Conservation (phyloP, 1,140 invertebrate genomes). For the Prorops nasuta region DNA sequence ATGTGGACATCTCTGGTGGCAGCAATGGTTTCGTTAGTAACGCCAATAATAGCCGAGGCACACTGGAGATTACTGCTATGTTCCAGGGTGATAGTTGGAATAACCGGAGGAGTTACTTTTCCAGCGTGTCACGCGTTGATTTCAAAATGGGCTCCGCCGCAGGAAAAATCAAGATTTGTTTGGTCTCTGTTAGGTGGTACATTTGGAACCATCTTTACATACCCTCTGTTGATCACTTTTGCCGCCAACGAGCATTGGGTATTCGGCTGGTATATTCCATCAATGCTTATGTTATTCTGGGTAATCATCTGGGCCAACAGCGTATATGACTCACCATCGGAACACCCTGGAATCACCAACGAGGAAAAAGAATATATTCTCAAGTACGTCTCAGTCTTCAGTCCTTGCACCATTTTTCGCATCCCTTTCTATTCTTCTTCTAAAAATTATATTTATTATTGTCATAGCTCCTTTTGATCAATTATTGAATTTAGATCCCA, state of each 20-base stretch:
- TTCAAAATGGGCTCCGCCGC: constrained; percentile 69
- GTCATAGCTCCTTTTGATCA: too few relatives aligned
- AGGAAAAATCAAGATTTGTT: constrained; percentile 70
- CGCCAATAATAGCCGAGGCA: constrained; percentile 58
- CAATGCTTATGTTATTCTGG: constrained; percentile 62
- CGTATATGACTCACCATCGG: constrained; percentile 66
- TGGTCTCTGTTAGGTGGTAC: constrained; percentile 70
- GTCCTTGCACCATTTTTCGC: too few relatives aligned
- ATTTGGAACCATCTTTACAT: constrained; percentile 73
- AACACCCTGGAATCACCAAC: constrained; percentile 71
- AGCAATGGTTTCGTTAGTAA: constrained; percentile 65
- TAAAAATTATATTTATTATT: too few relatives aligned
- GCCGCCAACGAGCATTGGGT: constrained; percentile 68
- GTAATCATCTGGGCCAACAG: constrained; percentile 62
- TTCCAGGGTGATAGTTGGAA: constrained; percentile 31
- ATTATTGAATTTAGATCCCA: too few relatives aligned
- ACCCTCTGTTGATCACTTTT: constrained; percentile 66
- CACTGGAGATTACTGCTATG: constrained; percentile 28
- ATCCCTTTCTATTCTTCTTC: constrained; percentile 4
- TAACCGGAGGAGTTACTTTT: constrained; percentile 64
- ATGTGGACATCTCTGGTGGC: constrained; percentile 62
- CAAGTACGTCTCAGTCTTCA: constrained; percentile 33
- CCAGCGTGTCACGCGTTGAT: constrained; percentile 68
- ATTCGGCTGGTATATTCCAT: constrained; percentile 70
- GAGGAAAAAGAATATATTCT: constrained; percentile 75